Evolutionary conservation across 2,797 vertebrate genomes (phyloP), one percentile per base, ranked within the genome.

Genomic region (Ataeniobius toweri): DNA sequence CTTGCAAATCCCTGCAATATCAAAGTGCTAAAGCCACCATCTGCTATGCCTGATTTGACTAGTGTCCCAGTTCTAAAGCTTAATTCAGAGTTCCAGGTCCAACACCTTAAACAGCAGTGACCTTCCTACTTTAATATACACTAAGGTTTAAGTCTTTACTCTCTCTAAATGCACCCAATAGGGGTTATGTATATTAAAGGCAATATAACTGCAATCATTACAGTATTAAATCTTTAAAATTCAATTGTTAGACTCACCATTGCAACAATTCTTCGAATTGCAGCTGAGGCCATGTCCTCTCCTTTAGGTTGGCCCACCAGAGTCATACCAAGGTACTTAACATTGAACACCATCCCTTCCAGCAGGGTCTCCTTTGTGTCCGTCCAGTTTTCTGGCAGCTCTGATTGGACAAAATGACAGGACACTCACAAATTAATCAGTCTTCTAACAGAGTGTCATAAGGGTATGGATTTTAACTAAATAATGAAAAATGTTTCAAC

Each of bases 301-400:
- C 97, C 97, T 94, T 97, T 97, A 65, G 97, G 97, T 80, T 97
- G 96, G 51, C 96, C 97, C 68, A 98, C 97, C 87, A 98, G 90
- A 0, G 97, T 98, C 97, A 98, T 97, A n/a, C 97, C 97, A 80
- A 98, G 91, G 84, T 97, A 98, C 83, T 98, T 98, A 24, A 98
- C 94, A 0, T 96, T 96, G 85, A 98, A 98, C 83, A 95, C 95
- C 95, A 97, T 96, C 48, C 97, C 97, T 80, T 97, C 97, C 82
- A 97, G 92, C 63, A 98, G 93, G 0, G 96, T 97, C 90, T 98
- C 97, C 85, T 97, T 97, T 75, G 97, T 97, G 85, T 98, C 97
- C 0, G 96, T 95, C 96, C 97, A 97, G 93, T 95, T 97, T 91
- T 98, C 97, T 0, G 97, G 95, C 71, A 97, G 94, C 88, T 97